Conservation (phyloP, 1,140 invertebrate species). For the Himalopsyche phryganea region DNA sequence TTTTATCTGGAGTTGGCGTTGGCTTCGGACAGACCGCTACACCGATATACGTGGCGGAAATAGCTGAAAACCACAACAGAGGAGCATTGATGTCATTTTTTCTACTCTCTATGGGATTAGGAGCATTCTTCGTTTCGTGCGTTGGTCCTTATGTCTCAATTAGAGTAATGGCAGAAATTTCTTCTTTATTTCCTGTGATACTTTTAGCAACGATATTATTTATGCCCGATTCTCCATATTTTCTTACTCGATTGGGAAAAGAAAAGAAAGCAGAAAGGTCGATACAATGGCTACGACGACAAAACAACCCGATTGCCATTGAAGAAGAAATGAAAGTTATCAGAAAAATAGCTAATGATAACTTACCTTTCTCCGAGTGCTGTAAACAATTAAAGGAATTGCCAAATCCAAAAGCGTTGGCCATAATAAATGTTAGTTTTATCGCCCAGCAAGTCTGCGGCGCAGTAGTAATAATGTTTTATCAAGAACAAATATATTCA, state of each 20-base stretch:
- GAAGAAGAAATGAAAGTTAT: slow-evolving; percentile 29
- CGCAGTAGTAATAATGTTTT: slow-evolving; percentile 30
- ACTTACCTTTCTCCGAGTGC: slow-evolving; percentile 13
- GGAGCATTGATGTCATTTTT: slow-evolving; percentile 30
- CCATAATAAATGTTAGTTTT: slow-evolving; percentile 24
- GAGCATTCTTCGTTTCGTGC: slow-evolving; percentile 24
- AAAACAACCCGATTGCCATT: slow-evolving; percentile 23
- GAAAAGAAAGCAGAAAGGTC: slow-evolving; percentile 27
- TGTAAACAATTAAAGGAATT: slow-evolving; percentile 17
- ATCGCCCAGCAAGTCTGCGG: slow-evolving; percentile 25
- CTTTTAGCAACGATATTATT: slow-evolving; percentile 20
- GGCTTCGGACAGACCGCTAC: slow-evolving; percentile 31
- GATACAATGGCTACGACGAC: slow-evolving; percentile 25
- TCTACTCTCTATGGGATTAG: slow-evolving; percentile 16
- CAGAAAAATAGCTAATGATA: slow-evolving; percentile 21
- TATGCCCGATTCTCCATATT: slow-evolving; percentile 31
- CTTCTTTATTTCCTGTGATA: slow-evolving; percentile 25
- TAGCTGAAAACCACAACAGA: slow-evolving; percentile 32
- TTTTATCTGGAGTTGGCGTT: slow-evolving; percentile 28
- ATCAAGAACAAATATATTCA: slow-evolving; percentile 31
- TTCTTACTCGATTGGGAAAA: slow-evolving; percentile 24
- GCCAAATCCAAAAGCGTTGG: slow-evolving; percentile 31
- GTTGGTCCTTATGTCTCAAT: slow-evolving; percentile 25
- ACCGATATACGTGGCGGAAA: slow-evolving; percentile 32
- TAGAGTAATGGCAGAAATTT: slow-evolving; percentile 26